These are phyloP conservation scores for Nomada fucata DNA, from an alignment of 2,888 invertebrate genomes.

Conservation along the genomic window DNA sequence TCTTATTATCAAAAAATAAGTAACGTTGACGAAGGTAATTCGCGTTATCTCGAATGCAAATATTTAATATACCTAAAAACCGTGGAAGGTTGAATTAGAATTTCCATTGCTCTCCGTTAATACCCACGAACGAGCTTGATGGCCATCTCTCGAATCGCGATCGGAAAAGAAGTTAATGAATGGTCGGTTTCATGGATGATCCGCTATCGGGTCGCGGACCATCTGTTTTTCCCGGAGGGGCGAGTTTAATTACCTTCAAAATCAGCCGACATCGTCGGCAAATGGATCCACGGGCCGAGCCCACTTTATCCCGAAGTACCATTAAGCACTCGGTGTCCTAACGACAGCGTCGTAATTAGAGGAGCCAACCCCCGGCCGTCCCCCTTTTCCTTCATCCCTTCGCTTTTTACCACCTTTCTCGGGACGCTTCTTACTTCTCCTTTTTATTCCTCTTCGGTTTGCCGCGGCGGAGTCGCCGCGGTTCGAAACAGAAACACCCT, in stretches of 20 bases:
- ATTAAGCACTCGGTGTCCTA: conserved; percentile 72
- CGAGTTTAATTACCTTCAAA: conserved; percentile 72
- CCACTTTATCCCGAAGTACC: conserved; percentile 70
- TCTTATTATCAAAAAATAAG: too few species aligned
- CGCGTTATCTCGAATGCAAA: too few species aligned
- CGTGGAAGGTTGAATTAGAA: too few species aligned
- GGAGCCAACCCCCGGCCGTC: conserved; percentile 45
- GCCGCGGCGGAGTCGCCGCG: not conserved
- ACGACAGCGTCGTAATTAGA: conserved; percentile 71
- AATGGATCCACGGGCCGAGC: conserved; percentile 66
- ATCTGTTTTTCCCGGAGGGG: conserved; percentile 55
- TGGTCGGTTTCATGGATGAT: conserved; percentile 20
- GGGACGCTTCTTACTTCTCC: not conserved
- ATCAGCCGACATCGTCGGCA: conserved; percentile 59
- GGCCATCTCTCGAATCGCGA: not conserved
- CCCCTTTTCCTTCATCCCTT: not conserved
- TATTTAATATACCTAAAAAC: too few species aligned
- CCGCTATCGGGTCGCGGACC: conserved; percentile 35
- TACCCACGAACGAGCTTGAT: too few species aligned
- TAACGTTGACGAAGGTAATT: too few species aligned
- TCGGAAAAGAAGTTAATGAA: conserved; percentile 17
- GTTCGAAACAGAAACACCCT: conserved; percentile 19
- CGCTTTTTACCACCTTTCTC: not conserved
- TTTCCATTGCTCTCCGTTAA: too few species aligned
- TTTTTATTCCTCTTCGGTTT: conserved; percentile 8